These are phyloP conservation scores for Operophtera brumata DNA, from an alignment of 2,888 invertebrate species.

Conservation along the genomic window DNA sequence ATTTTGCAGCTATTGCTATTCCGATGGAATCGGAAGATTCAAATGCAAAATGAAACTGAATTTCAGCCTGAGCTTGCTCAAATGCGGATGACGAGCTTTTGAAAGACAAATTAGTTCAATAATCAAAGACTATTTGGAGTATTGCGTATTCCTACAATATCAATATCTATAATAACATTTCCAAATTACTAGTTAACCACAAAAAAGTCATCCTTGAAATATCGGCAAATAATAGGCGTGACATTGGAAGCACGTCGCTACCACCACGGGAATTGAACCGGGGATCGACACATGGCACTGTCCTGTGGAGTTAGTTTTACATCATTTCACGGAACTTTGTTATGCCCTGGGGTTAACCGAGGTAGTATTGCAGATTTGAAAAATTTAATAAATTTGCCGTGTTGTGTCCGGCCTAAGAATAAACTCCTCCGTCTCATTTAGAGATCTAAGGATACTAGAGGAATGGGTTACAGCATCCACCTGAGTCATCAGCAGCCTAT, in stretches of 20 bases:
- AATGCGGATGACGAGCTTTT: too few species aligned
- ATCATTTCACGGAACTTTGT: slow-evolving; percentile 75
- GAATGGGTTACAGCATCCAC: too few species aligned
- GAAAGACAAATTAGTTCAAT: too few species aligned
- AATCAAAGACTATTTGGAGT: too few species aligned
- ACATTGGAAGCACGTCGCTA: slow-evolving; percentile 64
- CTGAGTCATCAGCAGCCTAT: too few species aligned
- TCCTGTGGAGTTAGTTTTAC: slow-evolving; percentile 68
- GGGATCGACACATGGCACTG: slow-evolving; percentile 69
- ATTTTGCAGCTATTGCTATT: slow-evolving; percentile 9
- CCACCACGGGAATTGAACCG: slow-evolving; percentile 72
- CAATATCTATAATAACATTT: not conserved
- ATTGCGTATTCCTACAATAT: too few species aligned
- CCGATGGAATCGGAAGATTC: not conserved
- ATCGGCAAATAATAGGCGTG: slow-evolving; percentile 77
- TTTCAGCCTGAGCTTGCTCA: too few species aligned
- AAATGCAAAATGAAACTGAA: not conserved
- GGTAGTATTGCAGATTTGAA: not conserved
- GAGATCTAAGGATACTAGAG: too few species aligned
- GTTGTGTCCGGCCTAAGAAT: too few species aligned
- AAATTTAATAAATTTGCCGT: too few species aligned
- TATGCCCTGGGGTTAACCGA: slow-evolving; percentile 40
- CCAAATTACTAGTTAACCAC: slow-evolving; percentile 17
- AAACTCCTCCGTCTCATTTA: too few species aligned
- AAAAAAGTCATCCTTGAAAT: slow-evolving; percentile 67